Evolutionary conservation across 2,797 vertebrate species (phyloP).

Genomic region (Hypotaenidia okinawae): DNA sequence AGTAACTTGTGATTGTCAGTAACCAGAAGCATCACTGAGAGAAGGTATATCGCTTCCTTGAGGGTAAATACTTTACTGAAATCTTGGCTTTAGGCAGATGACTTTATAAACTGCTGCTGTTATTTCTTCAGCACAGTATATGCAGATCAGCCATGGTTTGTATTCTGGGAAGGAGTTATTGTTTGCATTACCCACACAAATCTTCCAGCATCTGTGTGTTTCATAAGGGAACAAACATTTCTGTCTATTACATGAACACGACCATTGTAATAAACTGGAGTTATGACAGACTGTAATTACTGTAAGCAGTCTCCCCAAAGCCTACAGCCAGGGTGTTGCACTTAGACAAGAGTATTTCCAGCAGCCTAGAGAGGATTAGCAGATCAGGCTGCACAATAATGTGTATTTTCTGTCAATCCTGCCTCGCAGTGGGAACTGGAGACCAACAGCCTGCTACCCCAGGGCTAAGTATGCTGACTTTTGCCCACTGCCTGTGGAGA

Average conservation of each 20-base stretch:
- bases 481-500: background rate
- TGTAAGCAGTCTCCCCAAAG: slow-evolving; percentile 31
- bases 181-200: slow-evolving; percentile 54
- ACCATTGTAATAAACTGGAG: slow-evolving; percentile 50
- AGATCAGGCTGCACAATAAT: background rate
- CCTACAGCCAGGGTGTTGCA: slow-evolving; percentile 39
- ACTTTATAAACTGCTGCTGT: background rate
- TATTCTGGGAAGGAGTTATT: background rate
- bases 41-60: background rate
- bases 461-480: background rate
- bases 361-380: background rate
- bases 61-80: background rate
- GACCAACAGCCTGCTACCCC: background rate
- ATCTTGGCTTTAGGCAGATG: slow-evolving; percentile 17
- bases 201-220: slow-evolving; percentile 46
- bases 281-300: slow-evolving; percentile 60
- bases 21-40: background rate
- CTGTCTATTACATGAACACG: slow-evolving; percentile 24
- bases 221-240: slow-evolving; percentile 56
- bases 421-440: background rate
- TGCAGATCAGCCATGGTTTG: background rate
- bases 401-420: accelerated
- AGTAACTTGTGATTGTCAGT: background rate
- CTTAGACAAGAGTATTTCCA: background rate
- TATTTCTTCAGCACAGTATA: background rate